Conservation (phyloP, 2,113 vertebrate genomes). For the Mirza zaza region DNA sequence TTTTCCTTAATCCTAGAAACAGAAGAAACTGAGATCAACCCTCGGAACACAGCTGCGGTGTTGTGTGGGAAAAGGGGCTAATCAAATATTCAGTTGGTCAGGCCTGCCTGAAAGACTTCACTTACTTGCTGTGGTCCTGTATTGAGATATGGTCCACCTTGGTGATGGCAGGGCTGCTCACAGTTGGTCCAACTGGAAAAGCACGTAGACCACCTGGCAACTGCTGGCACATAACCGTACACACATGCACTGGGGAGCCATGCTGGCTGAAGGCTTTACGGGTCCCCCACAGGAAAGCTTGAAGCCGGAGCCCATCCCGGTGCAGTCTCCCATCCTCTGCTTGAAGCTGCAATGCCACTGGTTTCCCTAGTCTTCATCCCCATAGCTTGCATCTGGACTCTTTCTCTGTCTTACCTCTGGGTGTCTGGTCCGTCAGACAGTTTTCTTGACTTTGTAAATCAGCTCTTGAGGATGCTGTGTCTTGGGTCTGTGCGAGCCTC, state of each 20-base stretch:
- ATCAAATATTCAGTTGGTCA: no score
- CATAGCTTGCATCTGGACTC: background rate
- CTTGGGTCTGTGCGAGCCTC: background rate
- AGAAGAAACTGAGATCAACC: background rate
- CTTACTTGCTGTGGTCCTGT: background rate
- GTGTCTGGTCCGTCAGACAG: background rate
- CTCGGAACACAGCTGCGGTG: background rate
- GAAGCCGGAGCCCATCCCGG: background rate
- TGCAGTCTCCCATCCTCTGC: background rate
- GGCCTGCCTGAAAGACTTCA: no score
- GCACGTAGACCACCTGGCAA: accelerated
- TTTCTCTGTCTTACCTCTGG: background rate
- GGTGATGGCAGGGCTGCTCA: background rate
- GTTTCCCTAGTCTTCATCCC: background rate
- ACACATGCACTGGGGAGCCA: no score
- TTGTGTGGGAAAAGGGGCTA: background rate
- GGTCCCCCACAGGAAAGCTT: background rate
- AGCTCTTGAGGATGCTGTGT: background rate
- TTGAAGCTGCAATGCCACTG: background rate
- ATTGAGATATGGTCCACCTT: background rate
- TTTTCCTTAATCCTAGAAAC: background rate
- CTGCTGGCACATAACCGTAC: accelerated
- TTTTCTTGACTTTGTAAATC: background rate
- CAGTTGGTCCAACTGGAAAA: background rate
- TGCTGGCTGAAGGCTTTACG: no score